Evolutionary conservation across 2,888 invertebrate genomes (phyloP), one percentile per base, ranked within the genome.

Genomic region (Vesta saturnalis): DNA sequence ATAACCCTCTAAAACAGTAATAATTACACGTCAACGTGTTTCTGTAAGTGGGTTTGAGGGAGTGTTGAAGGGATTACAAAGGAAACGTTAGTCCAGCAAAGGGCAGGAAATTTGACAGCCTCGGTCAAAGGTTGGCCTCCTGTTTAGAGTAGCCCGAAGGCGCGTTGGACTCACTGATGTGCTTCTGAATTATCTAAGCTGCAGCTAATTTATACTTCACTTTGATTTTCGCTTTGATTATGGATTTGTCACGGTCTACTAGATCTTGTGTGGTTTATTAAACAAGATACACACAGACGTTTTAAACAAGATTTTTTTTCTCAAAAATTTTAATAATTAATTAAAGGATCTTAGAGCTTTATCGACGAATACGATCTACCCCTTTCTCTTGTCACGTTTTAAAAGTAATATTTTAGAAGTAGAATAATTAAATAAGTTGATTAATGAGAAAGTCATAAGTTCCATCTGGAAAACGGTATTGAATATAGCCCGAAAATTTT

Each of bases 31-130:
- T 70, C 67, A 67, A 67, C 67, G 67, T 67, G 67, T 67, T 66
- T 67, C 64, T 61, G 65, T 67, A 66, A 70, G 69, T 66, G 69
- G 66, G 59, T 65, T 63, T 60, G 66, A 69, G 69, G 71, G 68
- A 21, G 71, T 62, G 66, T 46, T 60, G 68, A 64, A 68, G 64
- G 64, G 67, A 71, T 70, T 80, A 81, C 82, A 82, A 82, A 81
- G 81, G 81, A 79, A 80, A 80, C 78, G 78, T 73, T 77, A 77
- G 78, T 78, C 77, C 79, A 74, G 77, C 72, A 74, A 82, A 82
- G 81, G 81, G 80, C 82, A 81, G 81, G 82, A 81, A 82, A 82
- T 81, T 82, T 82, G 81, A 81, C 80, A 79, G 78, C 79, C 75
- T 78, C 80, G 81, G 81, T 82, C 82, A 81, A 82, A 82, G 81